These are phyloP conservation scores for Cettia cetti DNA, from an alignment of 2,113 vertebrate species.

Conservation along the genomic window DNA sequence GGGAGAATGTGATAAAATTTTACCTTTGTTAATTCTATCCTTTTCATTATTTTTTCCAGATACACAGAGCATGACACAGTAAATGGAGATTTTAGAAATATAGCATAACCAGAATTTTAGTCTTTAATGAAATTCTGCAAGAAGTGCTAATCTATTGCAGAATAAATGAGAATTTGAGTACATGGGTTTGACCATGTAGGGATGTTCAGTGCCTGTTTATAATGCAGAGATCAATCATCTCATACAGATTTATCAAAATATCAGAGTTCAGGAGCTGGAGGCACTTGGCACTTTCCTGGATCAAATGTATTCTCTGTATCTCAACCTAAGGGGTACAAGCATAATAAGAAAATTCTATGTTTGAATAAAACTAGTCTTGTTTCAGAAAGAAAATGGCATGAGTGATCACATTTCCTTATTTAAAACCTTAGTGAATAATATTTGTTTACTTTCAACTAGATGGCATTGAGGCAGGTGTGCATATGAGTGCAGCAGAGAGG, in stretches of 20 bases:
- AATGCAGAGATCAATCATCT: neutral
- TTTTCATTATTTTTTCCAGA: neutral
- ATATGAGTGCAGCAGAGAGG: neutral
- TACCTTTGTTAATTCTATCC: neutral
- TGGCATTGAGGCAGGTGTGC: neutral
- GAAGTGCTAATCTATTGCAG: neutral
- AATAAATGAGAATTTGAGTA: neutral
- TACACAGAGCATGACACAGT: neutral
- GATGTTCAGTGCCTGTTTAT: neutral
- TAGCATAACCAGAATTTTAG: neutral
- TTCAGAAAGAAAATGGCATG: neutral
- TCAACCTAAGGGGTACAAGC: neutral
- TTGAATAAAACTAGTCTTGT: neutral
- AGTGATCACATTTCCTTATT: neutral
- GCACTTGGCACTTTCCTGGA: neutral
- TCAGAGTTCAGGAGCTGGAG: neutral
- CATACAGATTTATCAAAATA: neutral
- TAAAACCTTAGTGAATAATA: neutral
- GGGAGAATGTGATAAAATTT: neutral
- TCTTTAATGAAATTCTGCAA: neutral
- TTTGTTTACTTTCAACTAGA: neutral
- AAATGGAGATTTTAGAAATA: neutral
- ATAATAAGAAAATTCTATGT: neutral
- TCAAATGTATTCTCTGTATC: neutral
- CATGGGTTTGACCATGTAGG: neutral